Evolutionary conservation across 2,797 vertebrate genomes (phyloP).

Genomic region (Pantherophis vulpinus): DNA sequence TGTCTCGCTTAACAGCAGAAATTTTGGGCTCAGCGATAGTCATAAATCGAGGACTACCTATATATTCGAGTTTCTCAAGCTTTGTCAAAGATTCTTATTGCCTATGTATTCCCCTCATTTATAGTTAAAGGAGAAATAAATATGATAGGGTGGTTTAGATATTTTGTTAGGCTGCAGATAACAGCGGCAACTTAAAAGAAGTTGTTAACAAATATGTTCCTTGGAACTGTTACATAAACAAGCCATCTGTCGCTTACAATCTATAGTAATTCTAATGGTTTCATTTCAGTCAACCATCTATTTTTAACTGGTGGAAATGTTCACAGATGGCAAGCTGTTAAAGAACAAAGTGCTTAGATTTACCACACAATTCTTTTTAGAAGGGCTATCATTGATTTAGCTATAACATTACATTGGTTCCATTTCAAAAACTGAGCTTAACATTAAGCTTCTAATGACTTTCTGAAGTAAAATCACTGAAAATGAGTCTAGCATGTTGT

Average conservation of each 20-base stretch:
- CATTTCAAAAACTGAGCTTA: neutral
- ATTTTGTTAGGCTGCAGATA: conserved; percentile 5
- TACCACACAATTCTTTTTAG: neutral
- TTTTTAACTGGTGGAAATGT: conserved; percentile 23
- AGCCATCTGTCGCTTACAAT: conserved; percentile 24
- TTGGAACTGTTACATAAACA: conserved; percentile 31
- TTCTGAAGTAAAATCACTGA: conserved; percentile 11
- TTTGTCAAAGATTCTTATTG: neutral
- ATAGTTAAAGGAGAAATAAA: neutral
- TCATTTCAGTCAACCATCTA: conserved; percentile 29
- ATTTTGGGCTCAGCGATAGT: no score
- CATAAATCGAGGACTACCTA: neutral
- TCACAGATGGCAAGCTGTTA: conserved; percentile 22
- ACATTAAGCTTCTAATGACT: conserved; percentile 10
- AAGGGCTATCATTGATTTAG: conserved; percentile 2
- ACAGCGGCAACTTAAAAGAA: conserved; percentile 23
- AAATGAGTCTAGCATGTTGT: neutral
- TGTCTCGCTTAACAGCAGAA: no score
- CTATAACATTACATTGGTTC: neutral
- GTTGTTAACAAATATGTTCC: conserved; percentile 23
- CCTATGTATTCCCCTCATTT: neutral
- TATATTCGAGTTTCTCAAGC: neutral
- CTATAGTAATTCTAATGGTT: conserved; percentile 23
- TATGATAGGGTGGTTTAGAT: neutral
- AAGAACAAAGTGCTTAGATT: conserved; percentile 23